Base-by-base conservation (phyloP, 1,140 invertebrate genomes). In the Temnothorax longispinosus region DNA sequence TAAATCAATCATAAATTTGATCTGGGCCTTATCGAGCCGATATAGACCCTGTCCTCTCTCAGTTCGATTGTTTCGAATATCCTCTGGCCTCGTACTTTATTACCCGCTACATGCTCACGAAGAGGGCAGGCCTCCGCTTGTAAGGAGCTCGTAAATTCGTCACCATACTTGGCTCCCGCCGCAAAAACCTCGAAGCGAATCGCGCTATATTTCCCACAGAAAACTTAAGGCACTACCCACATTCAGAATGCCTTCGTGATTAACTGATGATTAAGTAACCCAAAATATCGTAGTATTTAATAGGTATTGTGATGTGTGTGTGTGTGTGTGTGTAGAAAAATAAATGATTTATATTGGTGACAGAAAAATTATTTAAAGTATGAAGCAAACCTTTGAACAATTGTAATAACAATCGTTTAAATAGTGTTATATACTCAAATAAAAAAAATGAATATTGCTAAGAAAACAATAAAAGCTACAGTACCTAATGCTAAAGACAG, bases 121-220 rank as follows among this genome's bases (percentile, higher is more conserved):
- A 86, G 71, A 90, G 64, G 86, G 88, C 89, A 89, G 87, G 81
- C 78, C 67, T 71, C 4, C 3, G 80, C 69, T 92, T 77, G 92
- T 91, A 92, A 93, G 92, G 75, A 88, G 91, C 89, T 93, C 93
- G 90, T 93, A 93, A 93, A 93, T 93, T 93, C 93, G 92, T 93
- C 93, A 93, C 91, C 91, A 88, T 84, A 88, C 87, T 91, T 87
- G 87, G 92, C 91, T 93, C 89, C 92, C 84, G 88, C 89, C 88
- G 60, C 91, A 91, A 89, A 27, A 84, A 81, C 86, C 89, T 88
- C 64, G 67, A 56, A 72, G 85, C 80, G 75, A 84, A 56, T 88
- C 76, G 13, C 32, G 76, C 62, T 81, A 56, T 78, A 87, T 91
- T 91, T 91, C 76, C 80, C 58, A 84, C 65, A 64, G 27, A 21